Evolutionary conservation across 2,113 vertebrate genomes (phyloP).

Genomic region (Oreochromis aureus): DNA sequence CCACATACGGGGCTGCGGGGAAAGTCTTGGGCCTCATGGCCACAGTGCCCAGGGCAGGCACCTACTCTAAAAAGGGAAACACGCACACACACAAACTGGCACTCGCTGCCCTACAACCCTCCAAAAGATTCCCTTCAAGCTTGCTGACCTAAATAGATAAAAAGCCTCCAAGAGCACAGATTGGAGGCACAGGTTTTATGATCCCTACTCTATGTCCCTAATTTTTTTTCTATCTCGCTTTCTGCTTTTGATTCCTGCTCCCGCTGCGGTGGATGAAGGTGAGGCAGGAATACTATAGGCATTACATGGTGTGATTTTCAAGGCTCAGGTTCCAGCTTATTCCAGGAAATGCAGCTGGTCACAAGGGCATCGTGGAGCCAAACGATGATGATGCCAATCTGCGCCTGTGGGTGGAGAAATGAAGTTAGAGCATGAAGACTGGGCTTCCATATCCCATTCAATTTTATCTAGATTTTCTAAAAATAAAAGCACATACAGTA

Average conservation of each 20-base stretch:
- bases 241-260: neutral
- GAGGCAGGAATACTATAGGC: conserved; percentile 48
- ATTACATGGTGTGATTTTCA: conserved; percentile 63
- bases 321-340: conserved; percentile 66
- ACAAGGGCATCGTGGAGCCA: conserved; percentile 39
- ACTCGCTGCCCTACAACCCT: neutral
- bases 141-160: conserved; percentile 45
- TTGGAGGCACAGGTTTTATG: conserved; percentile 7
- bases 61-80: conserved; percentile 24
- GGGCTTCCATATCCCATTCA: neutral
- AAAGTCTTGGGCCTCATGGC: conserved; percentile 99
- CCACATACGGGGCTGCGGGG: conserved; percentile 91
- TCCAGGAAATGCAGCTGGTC: conserved; percentile 60
- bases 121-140: neutral
- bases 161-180: conserved; percentile 11
- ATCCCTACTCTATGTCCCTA: conserved; percentile 1
- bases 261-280: neutral
- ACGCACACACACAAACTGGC: neutral
- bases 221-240: conserved; percentile 1
- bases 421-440: neutral
- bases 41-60: conserved; percentile 29
- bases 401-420: conserved; percentile 56
- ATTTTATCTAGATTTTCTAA: neutral
- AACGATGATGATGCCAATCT: conserved; percentile 54
- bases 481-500: neutral